These are phyloP conservation scores for Vulpes lagopus DNA, from an alignment of 2,113 vertebrate genomes.

Conservation along the genomic window DNA sequence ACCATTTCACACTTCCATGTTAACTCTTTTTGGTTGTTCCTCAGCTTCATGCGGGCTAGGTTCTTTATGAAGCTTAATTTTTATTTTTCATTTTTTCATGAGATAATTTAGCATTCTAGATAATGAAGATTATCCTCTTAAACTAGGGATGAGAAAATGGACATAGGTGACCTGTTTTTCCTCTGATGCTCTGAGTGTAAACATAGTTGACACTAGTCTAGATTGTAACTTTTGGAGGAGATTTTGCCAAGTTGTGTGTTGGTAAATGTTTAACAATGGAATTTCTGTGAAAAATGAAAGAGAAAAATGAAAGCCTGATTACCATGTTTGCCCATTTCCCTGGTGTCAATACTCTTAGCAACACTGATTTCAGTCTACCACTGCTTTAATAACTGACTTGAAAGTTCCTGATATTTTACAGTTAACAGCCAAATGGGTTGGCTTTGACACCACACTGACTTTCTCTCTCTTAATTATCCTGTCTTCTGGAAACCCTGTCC, in stretches of 20 bases:
- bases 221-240: not conserved
- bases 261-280: not conserved
- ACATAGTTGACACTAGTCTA: not conserved
- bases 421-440: not conserved
- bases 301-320: not conserved
- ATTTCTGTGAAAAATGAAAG: not conserved
- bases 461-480: not conserved
- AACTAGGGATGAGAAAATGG: not conserved
- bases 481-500: not conserved
- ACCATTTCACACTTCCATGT: conserved; percentile 56
- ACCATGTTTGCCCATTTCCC: not conserved
- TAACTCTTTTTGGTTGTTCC: conserved; percentile 53
- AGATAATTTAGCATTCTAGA: not conserved
- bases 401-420: not conserved
- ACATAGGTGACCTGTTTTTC: not conserved
- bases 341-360: not conserved
- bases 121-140: not conserved
- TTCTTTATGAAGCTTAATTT: not conserved
- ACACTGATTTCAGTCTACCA: not conserved
- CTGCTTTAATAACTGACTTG: not conserved
- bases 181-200: not conserved
- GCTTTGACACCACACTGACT: not conserved
- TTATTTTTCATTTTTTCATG: not conserved
- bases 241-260: not conserved
- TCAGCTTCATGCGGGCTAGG: not conserved